phyloP scores from a whole-genome alignment of 1,140 invertebrate species.

The Bradynema listronoti region DNA sequence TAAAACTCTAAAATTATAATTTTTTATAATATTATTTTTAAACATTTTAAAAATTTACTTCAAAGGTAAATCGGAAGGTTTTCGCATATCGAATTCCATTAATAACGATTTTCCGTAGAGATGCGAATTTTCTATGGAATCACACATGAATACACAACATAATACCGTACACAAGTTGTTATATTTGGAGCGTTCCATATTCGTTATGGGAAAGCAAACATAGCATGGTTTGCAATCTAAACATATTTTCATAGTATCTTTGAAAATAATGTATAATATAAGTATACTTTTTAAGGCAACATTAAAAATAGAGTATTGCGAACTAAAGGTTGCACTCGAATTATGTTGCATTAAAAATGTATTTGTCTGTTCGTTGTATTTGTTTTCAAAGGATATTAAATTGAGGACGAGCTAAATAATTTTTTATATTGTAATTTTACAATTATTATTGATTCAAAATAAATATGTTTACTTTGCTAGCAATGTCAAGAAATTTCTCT shows the following conservation, averaged over 20 bases:
- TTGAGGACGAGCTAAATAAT: slow-evolving; percentile 4
- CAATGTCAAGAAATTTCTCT: neutral
- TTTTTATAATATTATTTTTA: neutral
- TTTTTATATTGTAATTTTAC: neutral
- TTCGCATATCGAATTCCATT: slow-evolving; percentile 2
- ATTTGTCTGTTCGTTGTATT: neutral
- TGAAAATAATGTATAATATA: neutral
- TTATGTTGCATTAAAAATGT: slow-evolving; percentile 5
- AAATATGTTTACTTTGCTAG: neutral
- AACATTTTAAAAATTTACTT: neutral
- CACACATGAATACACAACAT: neutral
- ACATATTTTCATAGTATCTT: neutral
- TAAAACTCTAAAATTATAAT: slow-evolving; percentile 1
- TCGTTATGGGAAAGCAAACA: too few relatives aligned
- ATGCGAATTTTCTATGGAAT: neutral
- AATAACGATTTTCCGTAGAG: slow-evolving; percentile 5
- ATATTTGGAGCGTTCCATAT: too few relatives aligned
- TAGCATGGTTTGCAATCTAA: slow-evolving; percentile 7
- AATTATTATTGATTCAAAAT: too few relatives aligned
- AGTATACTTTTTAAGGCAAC: neutral
- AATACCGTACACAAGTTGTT: too few relatives aligned
- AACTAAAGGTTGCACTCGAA: slow-evolving; percentile 4
- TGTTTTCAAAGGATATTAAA: neutral
- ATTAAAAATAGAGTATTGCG: slow-evolving; percentile 7
- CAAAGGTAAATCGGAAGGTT: neutral